Evolutionary conservation across 2,113 vertebrate species (phyloP).

Genomic region (Myrmecophaga tridactyla): DNA sequence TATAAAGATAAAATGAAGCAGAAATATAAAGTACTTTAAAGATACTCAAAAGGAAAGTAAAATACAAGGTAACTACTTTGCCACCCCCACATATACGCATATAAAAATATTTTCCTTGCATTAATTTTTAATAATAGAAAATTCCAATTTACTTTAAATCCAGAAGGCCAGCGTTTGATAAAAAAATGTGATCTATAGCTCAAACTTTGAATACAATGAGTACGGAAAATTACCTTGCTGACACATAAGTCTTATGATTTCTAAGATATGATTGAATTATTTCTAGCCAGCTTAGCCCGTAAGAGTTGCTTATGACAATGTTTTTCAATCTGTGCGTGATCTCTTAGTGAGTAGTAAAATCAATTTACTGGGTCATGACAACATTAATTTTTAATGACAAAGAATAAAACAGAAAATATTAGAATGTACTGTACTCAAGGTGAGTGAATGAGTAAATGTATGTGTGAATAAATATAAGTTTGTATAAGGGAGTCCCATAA

Average conservation of each 20-base stretch:
- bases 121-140: conserved; percentile 43
- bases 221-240: background rate
- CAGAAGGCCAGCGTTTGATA: background rate
- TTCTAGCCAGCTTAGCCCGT: background rate
- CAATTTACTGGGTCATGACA: background rate
- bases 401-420: background rate
- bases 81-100: background rate
- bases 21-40: background rate
- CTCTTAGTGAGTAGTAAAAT: background rate
- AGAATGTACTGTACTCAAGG: background rate
- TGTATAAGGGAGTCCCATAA: background rate
- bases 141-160: conserved; percentile 45
- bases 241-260: background rate
- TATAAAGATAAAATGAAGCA: conserved; percentile 36
- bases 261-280: background rate
- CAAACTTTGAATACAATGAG: background rate
- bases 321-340: background rate
- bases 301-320: background rate
- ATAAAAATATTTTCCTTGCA: conserved; percentile 24
- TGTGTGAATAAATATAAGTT: background rate
- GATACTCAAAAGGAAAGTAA: background rate
- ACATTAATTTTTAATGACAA: conserved; percentile 34
- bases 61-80: background rate
- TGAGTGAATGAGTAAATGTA: background rate
- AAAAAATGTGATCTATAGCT: background rate